Base-by-base conservation (phyloP, 2,113 vertebrate genomes). In the Narcine bancroftii region DNA sequence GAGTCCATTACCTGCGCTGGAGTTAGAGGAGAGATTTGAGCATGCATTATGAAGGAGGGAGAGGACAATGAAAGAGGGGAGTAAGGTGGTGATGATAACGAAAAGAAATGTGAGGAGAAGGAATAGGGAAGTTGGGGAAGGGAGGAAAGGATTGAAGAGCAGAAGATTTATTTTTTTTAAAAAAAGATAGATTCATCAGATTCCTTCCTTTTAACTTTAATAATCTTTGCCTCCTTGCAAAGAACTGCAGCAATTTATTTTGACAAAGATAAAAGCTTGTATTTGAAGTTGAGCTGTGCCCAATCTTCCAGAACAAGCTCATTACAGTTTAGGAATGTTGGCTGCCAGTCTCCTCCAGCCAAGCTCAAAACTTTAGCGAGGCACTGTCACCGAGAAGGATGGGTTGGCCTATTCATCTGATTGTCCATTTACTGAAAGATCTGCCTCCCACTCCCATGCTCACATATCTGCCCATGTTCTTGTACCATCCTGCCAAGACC, bases 251-350 rank as follows among this genome's bases (percentile, higher is more conserved):
- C 72, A 75, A 39, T 75, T 75, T 17, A 75, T 75, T n/a, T 75
- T 13, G 36, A 75, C 72, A 36, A 19, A 75, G 72, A 75, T 75
- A 75, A 39, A 75, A 17, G 11, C 72, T 75, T 75, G 72, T 75
- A 39, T 75, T 75, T 75, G 72, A 75, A 75, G 72, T n/a, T 75
- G n/a, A 75, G 72, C n/a, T 75, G 39, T 39, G n/a, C 39, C 72
- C n/a, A 75, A 75, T 75, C 72, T 75, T 75, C 72, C 72, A 39
- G 72, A 75, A 39, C n/a, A 75, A 75, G 17, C 72, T 75, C n/a
- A 75, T 39, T 75, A 75, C n/a, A 75, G 72, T 75, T 75, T 75
- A 75, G n/a, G 72, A 75, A 75, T 39, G 72, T 11, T 75, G 39
- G 39, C 72, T 75, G n/a, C 72, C 10, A 17, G n/a, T 75, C 39